Evolutionary conservation across 2,888 invertebrate genomes (phyloP).

Genomic region (Amphipoea lucens): DNA sequence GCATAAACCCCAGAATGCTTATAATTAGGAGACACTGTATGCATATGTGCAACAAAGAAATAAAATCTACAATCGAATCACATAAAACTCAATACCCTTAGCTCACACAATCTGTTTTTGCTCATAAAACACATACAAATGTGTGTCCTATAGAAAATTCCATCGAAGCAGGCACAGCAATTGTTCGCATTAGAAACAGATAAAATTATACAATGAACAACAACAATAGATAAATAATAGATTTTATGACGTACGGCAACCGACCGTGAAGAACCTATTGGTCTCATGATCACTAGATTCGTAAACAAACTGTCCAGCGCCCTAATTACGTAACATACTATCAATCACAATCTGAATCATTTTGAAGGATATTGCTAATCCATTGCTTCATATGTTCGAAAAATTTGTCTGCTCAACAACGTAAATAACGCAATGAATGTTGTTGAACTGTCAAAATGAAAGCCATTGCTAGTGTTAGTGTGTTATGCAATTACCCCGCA

Average conservation of each 20-base stretch:
- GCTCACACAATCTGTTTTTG: conserved; percentile 19
- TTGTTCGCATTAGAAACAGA: conserved; percentile 26
- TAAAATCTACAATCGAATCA: background rate
- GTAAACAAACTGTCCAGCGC: background rate
- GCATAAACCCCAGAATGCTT: background rate
- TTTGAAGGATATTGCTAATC: background rate
- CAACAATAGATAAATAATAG: conserved; percentile 34
- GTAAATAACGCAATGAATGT: too few relatives aligned
- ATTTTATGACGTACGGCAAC: conserved; percentile 31
- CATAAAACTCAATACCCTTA: background rate
- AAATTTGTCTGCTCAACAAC: background rate
- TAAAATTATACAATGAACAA: conserved; percentile 35
- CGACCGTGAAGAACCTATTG: conserved; percentile 23
- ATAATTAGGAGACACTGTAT: background rate
- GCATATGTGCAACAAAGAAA: background rate
- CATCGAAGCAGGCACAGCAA: conserved; percentile 34
- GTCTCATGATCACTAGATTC: conserved; percentile 2
- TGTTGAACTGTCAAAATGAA: too few relatives aligned
- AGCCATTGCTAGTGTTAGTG: too few relatives aligned
- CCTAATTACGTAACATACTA: background rate
- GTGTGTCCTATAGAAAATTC: conserved; percentile 26
- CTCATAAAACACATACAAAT: conserved; percentile 37
- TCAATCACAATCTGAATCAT: background rate
- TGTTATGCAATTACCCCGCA: too few relatives aligned
- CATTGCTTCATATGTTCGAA: background rate